Conservation (phyloP, 2,888 invertebrate species). For the Pedicia rivosa region DNA sequence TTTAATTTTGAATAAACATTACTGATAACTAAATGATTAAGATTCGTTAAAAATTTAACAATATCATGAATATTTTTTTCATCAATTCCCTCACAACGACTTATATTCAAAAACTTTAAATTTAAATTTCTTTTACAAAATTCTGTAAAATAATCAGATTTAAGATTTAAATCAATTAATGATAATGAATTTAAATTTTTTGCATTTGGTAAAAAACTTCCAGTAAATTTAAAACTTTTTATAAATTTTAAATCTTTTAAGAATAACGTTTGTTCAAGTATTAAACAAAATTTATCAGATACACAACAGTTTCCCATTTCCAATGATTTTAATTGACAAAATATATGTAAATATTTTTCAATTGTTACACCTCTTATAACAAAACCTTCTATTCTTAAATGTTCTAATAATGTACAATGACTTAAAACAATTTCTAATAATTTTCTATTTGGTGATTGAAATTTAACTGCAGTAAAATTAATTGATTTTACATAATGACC, state of each 20-base stretch:
- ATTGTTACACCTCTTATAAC: not conserved
- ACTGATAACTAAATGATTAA: constrained; percentile 1
- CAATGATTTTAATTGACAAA: not conserved
- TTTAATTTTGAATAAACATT: constrained; percentile 1
- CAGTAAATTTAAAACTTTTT: constrained; percentile 1
- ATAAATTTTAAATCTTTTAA: not conserved
- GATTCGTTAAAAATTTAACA: not conserved
- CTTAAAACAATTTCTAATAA: constrained; percentile 1
- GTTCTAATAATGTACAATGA: not conserved
- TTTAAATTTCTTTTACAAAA: not conserved
- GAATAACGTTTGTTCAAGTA: not conserved
- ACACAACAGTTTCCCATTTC: constrained; percentile 1
- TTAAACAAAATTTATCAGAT: not conserved
- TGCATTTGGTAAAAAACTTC: not conserved
- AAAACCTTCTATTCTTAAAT: not conserved
- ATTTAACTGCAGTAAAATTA: constrained; percentile 1
- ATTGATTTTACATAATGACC: not conserved
- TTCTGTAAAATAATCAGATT: constrained; percentile 1
- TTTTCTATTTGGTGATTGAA: not conserved
- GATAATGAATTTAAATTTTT: not conserved
- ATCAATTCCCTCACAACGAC: constrained; percentile 2
- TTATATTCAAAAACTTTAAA: constrained; percentile 2
- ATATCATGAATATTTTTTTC: constrained; percentile 2
- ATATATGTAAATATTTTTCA: not conserved
- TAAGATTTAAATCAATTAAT: constrained; percentile 2